These are phyloP conservation scores for Ditylenchus weischeri DNA, from an alignment of 2,888 invertebrate species.

Conservation along the genomic window DNA sequence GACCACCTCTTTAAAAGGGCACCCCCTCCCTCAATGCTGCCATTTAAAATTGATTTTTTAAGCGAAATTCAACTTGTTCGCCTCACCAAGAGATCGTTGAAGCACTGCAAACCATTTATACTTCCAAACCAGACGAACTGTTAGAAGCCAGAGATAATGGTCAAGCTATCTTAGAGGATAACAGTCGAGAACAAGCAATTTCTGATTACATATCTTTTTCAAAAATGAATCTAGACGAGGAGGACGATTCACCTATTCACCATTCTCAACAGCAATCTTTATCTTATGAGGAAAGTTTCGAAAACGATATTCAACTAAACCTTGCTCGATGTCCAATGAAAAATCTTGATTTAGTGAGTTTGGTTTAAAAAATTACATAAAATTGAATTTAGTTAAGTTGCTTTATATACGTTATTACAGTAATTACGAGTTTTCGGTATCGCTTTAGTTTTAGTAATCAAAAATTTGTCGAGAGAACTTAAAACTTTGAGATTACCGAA, in stretches of 20 bases:
- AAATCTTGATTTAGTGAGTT: conserved; percentile 5
- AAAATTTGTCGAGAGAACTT: no score
- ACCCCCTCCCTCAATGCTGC: no score
- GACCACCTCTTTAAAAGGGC: no score
- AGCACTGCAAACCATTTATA: not conserved
- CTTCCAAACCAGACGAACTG: not conserved
- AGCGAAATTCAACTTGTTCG: no score
- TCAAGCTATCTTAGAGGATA: no score
- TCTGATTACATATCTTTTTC: conserved; percentile 7
- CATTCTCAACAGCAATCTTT: not conserved
- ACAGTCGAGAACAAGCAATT: not conserved
- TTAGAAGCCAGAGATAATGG: no score
- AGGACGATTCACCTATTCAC: not conserved
- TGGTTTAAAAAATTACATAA: not conserved
- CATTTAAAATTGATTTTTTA: no score
- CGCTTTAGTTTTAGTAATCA: no score
- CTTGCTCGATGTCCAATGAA: not conserved
- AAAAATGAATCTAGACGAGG: not conserved
- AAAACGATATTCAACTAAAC: not conserved
- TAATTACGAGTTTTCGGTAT: no score
- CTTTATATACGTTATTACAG: no score
- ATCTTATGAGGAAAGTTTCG: not conserved
- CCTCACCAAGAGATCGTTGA: not conserved
- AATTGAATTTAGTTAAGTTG: no score
- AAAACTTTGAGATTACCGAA: no score